Conservation (phyloP, 2,797 vertebrate genomes). For the Pteropus rufus region DNA sequence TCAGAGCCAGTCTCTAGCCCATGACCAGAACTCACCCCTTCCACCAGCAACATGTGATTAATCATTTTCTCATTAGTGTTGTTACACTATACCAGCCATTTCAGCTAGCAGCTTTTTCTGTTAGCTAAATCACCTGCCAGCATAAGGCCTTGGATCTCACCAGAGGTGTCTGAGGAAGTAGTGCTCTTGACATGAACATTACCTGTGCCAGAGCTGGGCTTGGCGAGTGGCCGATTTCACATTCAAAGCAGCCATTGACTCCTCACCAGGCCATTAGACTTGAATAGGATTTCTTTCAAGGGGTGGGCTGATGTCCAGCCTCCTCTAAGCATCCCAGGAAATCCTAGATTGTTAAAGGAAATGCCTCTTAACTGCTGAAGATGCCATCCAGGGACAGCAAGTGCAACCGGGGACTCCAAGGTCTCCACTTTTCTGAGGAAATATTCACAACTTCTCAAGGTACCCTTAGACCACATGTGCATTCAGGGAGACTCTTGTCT, state of each 20-base stretch:
- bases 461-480: slow-evolving; percentile 53
- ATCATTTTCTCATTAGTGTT: slow-evolving; percentile 46
- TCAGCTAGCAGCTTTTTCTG: slow-evolving; percentile 48
- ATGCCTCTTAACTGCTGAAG: slow-evolving; percentile 54
- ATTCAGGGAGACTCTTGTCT: slow-evolving; percentile 40
- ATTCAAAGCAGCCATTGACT: slow-evolving; percentile 31
- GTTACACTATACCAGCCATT: slow-evolving; percentile 50
- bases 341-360: slow-evolving; percentile 39
- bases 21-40: slow-evolving; percentile 59
- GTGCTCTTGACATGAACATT: slow-evolving; percentile 10
- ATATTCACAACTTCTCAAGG: slow-evolving; percentile 29
- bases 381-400: background rate
- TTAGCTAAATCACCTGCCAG: slow-evolving; percentile 48
- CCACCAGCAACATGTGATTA: slow-evolving; percentile 61
- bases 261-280: slow-evolving; percentile 12
- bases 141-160: background rate
- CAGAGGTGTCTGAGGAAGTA: slow-evolving; percentile 51
- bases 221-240: background rate
- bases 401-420: background rate
- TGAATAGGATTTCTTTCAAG: slow-evolving; percentile 35
- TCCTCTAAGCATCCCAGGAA: slow-evolving; percentile 21
- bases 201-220: background rate
- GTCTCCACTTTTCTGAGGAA: slow-evolving; percentile 16
- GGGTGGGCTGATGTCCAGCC: background rate
- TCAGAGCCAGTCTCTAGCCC: slow-evolving; percentile 47